phyloP scores from a whole-genome alignment of 2,113 vertebrate species.

The Oryzias curvinotus region DNA sequence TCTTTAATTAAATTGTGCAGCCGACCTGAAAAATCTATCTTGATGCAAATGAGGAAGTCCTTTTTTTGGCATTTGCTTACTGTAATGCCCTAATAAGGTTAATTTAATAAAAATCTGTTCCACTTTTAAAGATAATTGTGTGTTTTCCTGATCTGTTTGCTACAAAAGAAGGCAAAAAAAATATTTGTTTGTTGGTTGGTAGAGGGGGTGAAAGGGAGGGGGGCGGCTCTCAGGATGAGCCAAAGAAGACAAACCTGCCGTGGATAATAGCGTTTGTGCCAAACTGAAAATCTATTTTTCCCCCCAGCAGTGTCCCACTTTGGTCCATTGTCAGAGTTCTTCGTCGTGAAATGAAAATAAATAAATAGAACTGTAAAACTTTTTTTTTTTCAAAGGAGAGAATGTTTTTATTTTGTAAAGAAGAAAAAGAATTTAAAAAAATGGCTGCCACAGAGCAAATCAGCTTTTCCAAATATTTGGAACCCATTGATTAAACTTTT shows the following conservation, averaged over 20 bases:
- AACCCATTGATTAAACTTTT: too few relatives aligned
- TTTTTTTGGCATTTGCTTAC: conserved; percentile 99
- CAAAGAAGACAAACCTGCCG: conserved; percentile 59
- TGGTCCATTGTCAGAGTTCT: conserved; percentile 48
- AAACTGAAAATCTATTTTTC: conserved; percentile 70
- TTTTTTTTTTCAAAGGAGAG: too few relatives aligned
- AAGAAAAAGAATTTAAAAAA: too few relatives aligned
- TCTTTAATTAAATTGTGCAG: conserved; percentile 99
- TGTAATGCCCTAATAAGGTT: conserved; percentile 99
- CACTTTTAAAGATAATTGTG: conserved; percentile 99
- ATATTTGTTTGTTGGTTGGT: conserved; percentile 59
- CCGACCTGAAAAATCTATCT: conserved; percentile 99
- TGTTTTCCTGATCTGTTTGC: conserved; percentile 93
- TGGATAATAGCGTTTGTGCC: conserved; percentile 70
- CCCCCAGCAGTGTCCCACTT: conserved; percentile 57
- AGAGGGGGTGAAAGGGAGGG: conserved; percentile 47
- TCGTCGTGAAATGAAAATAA: conserved; percentile 40
- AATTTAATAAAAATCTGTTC: conserved; percentile 99
- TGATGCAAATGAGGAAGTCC: conserved; percentile 99
- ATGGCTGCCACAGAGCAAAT: too few relatives aligned
- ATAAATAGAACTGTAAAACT: not conserved
- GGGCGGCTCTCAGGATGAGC: conserved; percentile 31
- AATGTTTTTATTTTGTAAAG: too few relatives aligned
- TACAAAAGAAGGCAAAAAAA: conserved; percentile 36
- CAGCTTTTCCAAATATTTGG: too few relatives aligned